phyloP scores from a whole-genome alignment of 2,113 vertebrate species.

The Reinhardtius hippoglossoides region DNA sequence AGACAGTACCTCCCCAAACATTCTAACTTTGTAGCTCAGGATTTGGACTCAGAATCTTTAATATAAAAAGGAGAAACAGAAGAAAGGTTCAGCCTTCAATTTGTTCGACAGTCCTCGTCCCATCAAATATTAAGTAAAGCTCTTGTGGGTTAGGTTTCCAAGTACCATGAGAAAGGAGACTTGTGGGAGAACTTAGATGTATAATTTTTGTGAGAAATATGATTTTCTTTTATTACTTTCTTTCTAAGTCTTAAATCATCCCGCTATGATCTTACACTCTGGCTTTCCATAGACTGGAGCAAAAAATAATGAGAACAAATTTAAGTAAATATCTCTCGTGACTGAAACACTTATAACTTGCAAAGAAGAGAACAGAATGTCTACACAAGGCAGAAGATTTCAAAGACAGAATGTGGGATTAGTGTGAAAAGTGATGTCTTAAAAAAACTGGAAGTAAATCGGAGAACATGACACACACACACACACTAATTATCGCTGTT shows the following conservation, averaged over 20 bases:
- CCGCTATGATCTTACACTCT: background rate
- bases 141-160: background rate
- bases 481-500: constrained; percentile 1
- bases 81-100: background rate
- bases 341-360: background rate
- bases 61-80: no score
- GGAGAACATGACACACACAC: background rate
- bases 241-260: background rate
- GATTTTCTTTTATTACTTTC: background rate
- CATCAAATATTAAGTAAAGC: constrained; percentile 12
- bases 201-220: background rate
- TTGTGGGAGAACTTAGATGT: background rate
- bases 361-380: background rate
- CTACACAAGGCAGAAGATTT: background rate
- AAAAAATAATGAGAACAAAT: background rate
- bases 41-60: no score
- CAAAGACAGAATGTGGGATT: background rate
- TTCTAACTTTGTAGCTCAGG: no score
- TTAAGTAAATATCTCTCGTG: background rate
- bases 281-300: background rate
- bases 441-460: background rate
- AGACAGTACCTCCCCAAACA: no score
- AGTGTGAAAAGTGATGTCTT: background rate
- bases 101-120: background rate
- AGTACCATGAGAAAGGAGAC: background rate